Base-by-base conservation (phyloP, 2,113 vertebrate genomes). In the Natator depressus region DNA sequence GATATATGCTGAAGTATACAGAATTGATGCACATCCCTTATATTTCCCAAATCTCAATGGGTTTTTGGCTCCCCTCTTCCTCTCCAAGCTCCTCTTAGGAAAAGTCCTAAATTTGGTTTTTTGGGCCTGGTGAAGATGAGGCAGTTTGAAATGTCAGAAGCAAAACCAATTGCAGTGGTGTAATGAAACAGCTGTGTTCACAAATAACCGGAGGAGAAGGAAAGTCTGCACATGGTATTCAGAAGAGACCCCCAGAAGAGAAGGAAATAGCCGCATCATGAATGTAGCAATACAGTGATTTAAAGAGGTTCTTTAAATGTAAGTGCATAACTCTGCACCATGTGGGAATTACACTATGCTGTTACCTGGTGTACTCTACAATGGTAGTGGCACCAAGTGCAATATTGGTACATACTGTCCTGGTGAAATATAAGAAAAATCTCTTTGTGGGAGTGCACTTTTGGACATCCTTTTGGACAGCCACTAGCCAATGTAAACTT, bases 91-190 rank as follows among this genome's bases (percentile, higher is more conserved):
- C 53, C 31, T 79, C 13, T 46, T 46, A 76, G 72, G 24, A 46
- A 17, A 69, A 76, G 72, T 72, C 3, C 55, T 81, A 53, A 50
- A 38, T 10, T 54, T 72, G 50, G 65, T 13, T 81, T 91, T 91
- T 96, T 29, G 29, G 25, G 46, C 17, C 92, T 50, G 81, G 49
- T 31, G 46, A 89, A 85, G 29, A 27, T 49, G 80, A 84, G 42
- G 85, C 76, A 80, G 20, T 88, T 51, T 79, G 46, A 94, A 94
- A 89, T n/a, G 76, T 91, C 90, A 96, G 75, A 46, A 8, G 85
- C 31, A 10, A 91, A 86, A 90, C 59, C 24, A 93, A 79, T 25
- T 0, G 0, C 25, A 83, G 42, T 88, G 38, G 80, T 87, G 29
- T 4, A 84, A 94, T 3, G 0, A 87, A 91, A 94, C 6, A 91